phyloP scores from a whole-genome alignment of 2,888 invertebrate genomes.

The Entomobrya proxima region DNA sequence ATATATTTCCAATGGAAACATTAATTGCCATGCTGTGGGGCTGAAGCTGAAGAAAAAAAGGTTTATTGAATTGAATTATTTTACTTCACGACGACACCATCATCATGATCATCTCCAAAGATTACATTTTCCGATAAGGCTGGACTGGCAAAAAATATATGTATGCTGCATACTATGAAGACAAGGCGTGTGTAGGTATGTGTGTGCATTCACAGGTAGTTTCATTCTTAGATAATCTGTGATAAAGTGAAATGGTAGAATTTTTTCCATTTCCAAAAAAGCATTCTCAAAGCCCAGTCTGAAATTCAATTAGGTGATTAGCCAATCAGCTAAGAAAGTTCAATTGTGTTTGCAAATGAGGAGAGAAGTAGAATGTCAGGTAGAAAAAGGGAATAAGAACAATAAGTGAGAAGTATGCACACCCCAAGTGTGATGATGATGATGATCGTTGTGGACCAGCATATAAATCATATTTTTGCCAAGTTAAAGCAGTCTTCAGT shows the following conservation, averaged over 20 bases:
- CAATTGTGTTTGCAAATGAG: constrained; percentile 12
- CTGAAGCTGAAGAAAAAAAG: neutral
- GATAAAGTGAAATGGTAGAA: constrained; percentile 13
- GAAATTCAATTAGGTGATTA: constrained; percentile 32
- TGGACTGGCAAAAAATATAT: constrained; percentile 1
- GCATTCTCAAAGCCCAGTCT: neutral
- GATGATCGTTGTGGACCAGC: neutral
- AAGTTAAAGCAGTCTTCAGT: no score
- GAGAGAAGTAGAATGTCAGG: constrained; percentile 1
- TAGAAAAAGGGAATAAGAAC: neutral
- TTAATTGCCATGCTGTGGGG: constrained; percentile 21
- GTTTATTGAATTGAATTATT: constrained; percentile 44
- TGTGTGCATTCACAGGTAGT: neutral
- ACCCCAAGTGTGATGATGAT: neutral
- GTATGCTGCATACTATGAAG: no score
- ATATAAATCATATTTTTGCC: constrained; percentile 29
- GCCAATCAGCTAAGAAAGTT: neutral
- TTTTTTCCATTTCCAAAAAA: neutral
- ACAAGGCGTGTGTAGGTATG: neutral
- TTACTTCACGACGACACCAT: constrained; percentile 33
- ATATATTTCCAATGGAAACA: constrained; percentile 24
- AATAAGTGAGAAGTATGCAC: neutral
- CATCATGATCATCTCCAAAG: constrained; percentile 3
- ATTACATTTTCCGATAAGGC: constrained; percentile 5
- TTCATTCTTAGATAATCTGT: no score